These are phyloP conservation scores for Palythoa grandis DNA, from an alignment of 92 coral and sea anemone species.

Conservation along the genomic window DNA sequence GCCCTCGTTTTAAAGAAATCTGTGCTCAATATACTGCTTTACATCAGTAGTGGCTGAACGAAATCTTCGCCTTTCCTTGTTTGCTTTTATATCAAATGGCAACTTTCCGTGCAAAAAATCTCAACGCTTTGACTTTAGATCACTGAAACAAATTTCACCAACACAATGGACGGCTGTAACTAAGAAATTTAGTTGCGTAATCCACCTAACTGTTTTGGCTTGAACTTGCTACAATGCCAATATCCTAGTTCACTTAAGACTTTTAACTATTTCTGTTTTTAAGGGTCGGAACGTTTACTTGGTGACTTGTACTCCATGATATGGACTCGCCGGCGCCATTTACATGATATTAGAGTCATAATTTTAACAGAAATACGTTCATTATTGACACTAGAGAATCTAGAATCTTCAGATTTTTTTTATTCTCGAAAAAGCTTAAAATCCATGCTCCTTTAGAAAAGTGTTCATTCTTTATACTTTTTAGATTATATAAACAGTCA, in stretches of 20 bases:
- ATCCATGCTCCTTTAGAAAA: too few species aligned
- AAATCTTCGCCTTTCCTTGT: too few species aligned
- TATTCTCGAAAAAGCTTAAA: not conserved
- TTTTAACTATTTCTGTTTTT: not conserved
- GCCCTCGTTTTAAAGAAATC: too few species aligned
- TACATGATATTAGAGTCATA: not conserved
- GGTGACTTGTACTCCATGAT: not conserved
- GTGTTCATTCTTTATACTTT: too few species aligned
- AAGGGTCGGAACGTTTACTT: not conserved
- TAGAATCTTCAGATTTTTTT: not conserved
- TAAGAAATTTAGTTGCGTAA: not conserved
- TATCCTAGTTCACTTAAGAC: not conserved
- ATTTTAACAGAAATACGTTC: not conserved
- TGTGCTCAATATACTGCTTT: too few species aligned
- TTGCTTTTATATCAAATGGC: too few species aligned
- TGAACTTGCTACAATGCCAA: slow-evolving; percentile 33
- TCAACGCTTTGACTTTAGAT: too few species aligned
- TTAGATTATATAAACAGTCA: too few species aligned
- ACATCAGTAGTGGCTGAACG: too few species aligned
- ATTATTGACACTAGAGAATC: not conserved
- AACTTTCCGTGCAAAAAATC: too few species aligned
- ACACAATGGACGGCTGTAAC: not conserved
- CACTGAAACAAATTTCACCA: not conserved
- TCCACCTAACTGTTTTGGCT: not conserved
- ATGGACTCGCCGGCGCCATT: not conserved